Conservation (phyloP, 92 coral and sea anemone genomes). For the Scolanthus callimorphus region DNA sequence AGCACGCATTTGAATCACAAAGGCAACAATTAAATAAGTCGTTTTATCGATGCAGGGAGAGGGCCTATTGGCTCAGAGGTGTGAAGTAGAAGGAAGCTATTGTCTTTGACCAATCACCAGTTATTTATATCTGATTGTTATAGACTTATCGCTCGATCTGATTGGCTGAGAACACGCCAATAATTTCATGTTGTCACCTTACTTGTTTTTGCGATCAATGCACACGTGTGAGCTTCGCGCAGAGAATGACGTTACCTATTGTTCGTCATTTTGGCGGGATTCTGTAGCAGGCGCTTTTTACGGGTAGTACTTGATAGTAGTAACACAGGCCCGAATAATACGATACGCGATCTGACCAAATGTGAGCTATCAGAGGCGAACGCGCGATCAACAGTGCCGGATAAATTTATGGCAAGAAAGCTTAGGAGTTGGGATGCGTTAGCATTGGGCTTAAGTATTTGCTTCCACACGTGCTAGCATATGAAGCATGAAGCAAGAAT, state of each 20-base stretch:
- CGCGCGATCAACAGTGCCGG: constrained; percentile 3
- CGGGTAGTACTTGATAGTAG: constrained; percentile 24
- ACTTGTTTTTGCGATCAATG: constrained; percentile 67
- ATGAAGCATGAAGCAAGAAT: constrained; percentile 37
- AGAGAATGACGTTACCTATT: constrained; percentile 80
- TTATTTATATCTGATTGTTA: constrained; percentile 74
- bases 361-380: constrained; percentile 20
- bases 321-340: no score
- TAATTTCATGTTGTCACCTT: constrained; percentile 60
- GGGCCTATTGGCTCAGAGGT: constrained; percentile 84
- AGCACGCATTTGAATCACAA: constrained; percentile 86
- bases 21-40: constrained; percentile 93
- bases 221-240: constrained; percentile 70
- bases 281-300: constrained; percentile 39
- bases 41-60: constrained; percentile 83
- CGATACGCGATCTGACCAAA: no score
- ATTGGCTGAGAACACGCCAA: constrained; percentile 49
- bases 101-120: constrained; percentile 88
- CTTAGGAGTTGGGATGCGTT: constrained; percentile 14
- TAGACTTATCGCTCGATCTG: constrained; percentile 42
- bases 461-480: constrained; percentile 40
- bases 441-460: constrained; percentile 26
- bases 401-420: constrained; percentile 18
- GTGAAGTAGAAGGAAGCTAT: constrained; percentile 65
- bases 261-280: constrained; percentile 91